phyloP scores from a whole-genome alignment of 2,797 vertebrate species.

The Betta splendens region DNA sequence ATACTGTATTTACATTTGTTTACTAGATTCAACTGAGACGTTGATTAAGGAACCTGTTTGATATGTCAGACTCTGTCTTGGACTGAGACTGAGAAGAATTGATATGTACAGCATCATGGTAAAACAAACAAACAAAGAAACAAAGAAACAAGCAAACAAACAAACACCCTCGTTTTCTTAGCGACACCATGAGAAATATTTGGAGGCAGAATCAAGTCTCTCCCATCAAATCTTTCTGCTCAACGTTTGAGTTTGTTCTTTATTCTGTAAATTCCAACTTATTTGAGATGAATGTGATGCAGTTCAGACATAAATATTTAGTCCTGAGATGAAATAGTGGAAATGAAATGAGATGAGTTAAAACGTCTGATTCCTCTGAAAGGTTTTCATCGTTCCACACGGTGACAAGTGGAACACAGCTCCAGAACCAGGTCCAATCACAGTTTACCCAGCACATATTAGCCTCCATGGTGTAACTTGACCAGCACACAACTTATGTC shows the following conservation, averaged over 20 bases:
- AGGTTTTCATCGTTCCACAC: too few relatives aligned
- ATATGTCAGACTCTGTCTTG: constrained; percentile 35
- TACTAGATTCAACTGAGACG: too few relatives aligned
- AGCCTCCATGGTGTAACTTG: too few relatives aligned
- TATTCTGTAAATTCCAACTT: neutral
- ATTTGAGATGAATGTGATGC: neutral
- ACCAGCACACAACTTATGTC: too few relatives aligned
- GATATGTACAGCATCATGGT: constrained; percentile 34
- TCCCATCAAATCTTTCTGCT: constrained; percentile 19
- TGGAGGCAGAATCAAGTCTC: constrained; percentile 34
- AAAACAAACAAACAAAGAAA: constrained; percentile 30
- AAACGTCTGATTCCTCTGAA: neutral
- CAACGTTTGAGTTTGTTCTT: constrained; percentile 1
- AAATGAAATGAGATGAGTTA: constrained; percentile 19
- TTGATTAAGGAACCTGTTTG: too few relatives aligned
- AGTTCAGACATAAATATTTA: constrained; percentile 25
- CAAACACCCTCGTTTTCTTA: constrained; percentile 48
- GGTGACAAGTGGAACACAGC: constrained; percentile 7
- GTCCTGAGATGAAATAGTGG: constrained; percentile 31
- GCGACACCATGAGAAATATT: constrained; percentile 31
- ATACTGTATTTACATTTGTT: too few relatives aligned
- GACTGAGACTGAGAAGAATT: constrained; percentile 36
- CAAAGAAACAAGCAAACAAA: too few relatives aligned
- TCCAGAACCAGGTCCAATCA: too few relatives aligned
- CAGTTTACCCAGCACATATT: too few relatives aligned